phyloP scores from a whole-genome alignment of 1,140 invertebrate genomes.

The Ceratosolen fusciceps region DNA sequence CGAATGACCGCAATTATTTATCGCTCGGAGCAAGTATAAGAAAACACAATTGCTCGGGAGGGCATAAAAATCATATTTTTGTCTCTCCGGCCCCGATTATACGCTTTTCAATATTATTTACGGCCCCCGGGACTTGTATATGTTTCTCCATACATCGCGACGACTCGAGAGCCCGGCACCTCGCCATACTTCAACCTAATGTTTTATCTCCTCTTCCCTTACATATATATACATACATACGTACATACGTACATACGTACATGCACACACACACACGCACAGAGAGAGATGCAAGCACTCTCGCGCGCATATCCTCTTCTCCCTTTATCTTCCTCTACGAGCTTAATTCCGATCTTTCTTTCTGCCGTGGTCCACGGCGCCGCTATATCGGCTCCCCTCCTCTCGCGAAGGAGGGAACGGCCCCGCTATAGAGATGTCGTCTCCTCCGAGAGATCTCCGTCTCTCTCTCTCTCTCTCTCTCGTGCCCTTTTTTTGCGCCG shows the following conservation, averaged over 20 bases:
- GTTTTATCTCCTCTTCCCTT: not conserved
- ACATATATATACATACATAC: too few relatives aligned
- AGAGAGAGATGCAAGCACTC: too few relatives aligned
- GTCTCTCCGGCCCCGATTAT: not conserved
- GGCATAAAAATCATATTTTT: not conserved
- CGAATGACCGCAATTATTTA: not conserved
- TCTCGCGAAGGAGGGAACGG: not conserved
- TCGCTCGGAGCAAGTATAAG: not conserved
- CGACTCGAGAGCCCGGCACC: not conserved
- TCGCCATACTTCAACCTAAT: slow-evolving; percentile 4
- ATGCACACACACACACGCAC: too few relatives aligned
- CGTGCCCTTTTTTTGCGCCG: slow-evolving; percentile 23
- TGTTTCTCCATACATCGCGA: not conserved
- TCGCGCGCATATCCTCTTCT: too few relatives aligned
- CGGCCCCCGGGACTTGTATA: not conserved
- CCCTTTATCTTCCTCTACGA: not conserved
- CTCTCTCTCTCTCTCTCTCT: not conserved
- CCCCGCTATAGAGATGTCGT: slow-evolving; percentile 37
- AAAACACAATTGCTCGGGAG: slow-evolving; percentile 13
- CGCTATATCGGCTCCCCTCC: not conserved
- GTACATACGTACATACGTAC: too few relatives aligned
- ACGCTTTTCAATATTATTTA: slow-evolving; percentile 26
- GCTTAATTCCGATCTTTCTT: slow-evolving; percentile 26
- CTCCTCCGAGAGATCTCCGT: too few relatives aligned
- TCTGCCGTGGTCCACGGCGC: not conserved